phyloP scores from a whole-genome alignment of 2,113 vertebrate species.

The Electrona antarctica region DNA sequence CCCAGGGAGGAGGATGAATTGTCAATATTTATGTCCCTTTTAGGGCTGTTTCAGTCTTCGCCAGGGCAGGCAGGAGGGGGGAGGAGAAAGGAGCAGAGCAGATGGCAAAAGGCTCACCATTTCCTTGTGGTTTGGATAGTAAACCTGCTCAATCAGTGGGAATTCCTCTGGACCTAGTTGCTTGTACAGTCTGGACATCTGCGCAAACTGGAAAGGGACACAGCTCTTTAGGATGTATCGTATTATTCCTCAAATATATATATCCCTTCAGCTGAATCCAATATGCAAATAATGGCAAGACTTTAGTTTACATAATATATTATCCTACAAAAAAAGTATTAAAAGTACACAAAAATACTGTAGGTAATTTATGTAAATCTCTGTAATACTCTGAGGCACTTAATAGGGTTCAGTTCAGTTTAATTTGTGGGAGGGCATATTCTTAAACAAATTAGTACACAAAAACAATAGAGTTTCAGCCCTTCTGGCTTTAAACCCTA shows the following conservation, averaged over 20 bases:
- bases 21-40: slow-evolving; percentile 16
- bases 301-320: not conserved
- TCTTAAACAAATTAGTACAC: no score
- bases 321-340: not conserved
- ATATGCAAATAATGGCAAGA: not conserved
- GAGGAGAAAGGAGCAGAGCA: slow-evolving; percentile 13
- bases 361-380: no score
- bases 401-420: no score
- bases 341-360: no score
- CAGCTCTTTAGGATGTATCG: not conserved
- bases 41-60: slow-evolving; percentile 27
- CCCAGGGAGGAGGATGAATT: not conserved
- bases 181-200: slow-evolving; percentile 87
- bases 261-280: not conserved
- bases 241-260: not conserved
- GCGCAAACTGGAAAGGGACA: slow-evolving; percentile 82
- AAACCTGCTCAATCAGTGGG: slow-evolving; percentile 91
- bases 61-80: slow-evolving; percentile 10
- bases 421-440: no score
- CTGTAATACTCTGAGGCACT: no score
- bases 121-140: slow-evolving; percentile 92
- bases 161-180: slow-evolving; percentile 88
- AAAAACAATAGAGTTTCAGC: no score
- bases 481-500: not conserved
- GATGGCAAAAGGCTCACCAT: slow-evolving; percentile 83